A percentile compares a stretch with the other conserved stretches of the same genome.
Evolutionary conservation across 2,888 invertebrate species (phyloP).

Genomic region (Prosapia bicincta): DNA sequence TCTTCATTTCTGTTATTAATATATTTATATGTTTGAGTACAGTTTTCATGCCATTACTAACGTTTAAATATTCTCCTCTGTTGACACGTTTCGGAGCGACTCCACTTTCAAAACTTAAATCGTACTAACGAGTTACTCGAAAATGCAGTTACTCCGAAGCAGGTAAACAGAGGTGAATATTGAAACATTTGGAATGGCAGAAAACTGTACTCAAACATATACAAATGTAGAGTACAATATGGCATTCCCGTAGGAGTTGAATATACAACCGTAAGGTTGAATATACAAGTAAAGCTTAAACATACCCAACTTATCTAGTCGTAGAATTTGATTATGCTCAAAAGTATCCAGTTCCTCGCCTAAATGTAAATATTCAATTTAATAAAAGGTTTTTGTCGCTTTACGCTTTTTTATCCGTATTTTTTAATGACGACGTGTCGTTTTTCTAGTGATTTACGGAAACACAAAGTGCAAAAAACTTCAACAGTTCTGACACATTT

Average conservation of each 20-base stretch:
- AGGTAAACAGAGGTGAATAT: too few species aligned
- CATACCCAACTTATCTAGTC: constrained; percentile 9
- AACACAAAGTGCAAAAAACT: constrained; percentile 2
- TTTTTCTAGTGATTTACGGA: constrained; percentile 10
- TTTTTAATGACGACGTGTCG: background rate
- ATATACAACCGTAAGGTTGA: background rate
- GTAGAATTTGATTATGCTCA: constrained; percentile 24
- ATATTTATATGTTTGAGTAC: too few species aligned
- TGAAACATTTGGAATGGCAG: too few species aligned
- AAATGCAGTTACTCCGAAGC: too few species aligned
- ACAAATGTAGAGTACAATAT: constrained; percentile 2
- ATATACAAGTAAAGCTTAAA: constrained; percentile 1
- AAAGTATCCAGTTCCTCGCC: constrained; percentile 13
- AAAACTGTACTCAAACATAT: too few species aligned
- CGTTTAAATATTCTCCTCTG: too few species aligned
- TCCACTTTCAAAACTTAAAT: background rate
- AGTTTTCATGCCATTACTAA: too few species aligned
- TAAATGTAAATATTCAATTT: constrained; percentile 20
- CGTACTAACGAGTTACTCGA: background rate
- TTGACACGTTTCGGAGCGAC: too few species aligned
- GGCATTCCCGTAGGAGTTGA: background rate
- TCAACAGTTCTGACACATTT: background rate
- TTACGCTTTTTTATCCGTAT: too few species aligned
- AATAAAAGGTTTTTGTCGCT: constrained; percentile 15
- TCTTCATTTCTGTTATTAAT: too few species aligned